A percentile compares a stretch with the other conserved stretches of the same genome.
Conservation (phyloP, 2,113 vertebrate genomes). For the Phyllopteryx taeniolatus region DNA sequence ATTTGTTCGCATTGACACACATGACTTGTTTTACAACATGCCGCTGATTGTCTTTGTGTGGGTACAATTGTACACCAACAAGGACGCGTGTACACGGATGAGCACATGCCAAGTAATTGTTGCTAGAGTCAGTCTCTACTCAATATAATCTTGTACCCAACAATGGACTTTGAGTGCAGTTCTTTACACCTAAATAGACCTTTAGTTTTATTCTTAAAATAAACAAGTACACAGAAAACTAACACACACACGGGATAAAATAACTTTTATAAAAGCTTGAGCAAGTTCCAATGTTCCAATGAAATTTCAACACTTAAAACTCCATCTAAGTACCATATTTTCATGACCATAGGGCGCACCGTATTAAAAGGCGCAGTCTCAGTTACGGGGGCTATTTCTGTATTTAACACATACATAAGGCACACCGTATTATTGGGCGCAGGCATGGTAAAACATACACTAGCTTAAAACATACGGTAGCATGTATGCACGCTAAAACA, state of each 20-base stretch:
- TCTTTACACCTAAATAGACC: neutral
- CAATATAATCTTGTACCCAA: slow-evolving; percentile 23
- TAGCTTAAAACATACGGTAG: too few relatives aligned
- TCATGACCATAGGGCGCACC: too few relatives aligned
- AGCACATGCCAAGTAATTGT: slow-evolving; percentile 21
- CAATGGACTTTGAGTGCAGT: neutral
- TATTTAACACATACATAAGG: too few relatives aligned
- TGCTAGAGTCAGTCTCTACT: neutral
- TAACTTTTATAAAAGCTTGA: slow-evolving; percentile 5
- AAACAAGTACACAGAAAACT: neutral
- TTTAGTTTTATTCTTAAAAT: neutral
- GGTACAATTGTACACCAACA: slow-evolving; percentile 19
- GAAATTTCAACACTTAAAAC: slow-evolving; percentile 12
- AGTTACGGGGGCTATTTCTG: too few relatives aligned
- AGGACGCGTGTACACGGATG: slow-evolving; percentile 24
- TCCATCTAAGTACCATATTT: neutral
- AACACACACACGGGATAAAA: neutral
- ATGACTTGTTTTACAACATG: slow-evolving; percentile 50
- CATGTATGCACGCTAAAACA: too few relatives aligned
- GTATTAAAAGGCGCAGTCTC: too few relatives aligned
- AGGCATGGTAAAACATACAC: too few relatives aligned
- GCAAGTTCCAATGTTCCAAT: slow-evolving; percentile 13
- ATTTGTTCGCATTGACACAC: slow-evolving; percentile 39
- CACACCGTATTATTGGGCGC: too few relatives aligned
- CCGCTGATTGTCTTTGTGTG: slow-evolving; percentile 23